Evolutionary conservation across 2,797 vertebrate species (phyloP).

Genomic region (Protonibea diacanthus): DNA sequence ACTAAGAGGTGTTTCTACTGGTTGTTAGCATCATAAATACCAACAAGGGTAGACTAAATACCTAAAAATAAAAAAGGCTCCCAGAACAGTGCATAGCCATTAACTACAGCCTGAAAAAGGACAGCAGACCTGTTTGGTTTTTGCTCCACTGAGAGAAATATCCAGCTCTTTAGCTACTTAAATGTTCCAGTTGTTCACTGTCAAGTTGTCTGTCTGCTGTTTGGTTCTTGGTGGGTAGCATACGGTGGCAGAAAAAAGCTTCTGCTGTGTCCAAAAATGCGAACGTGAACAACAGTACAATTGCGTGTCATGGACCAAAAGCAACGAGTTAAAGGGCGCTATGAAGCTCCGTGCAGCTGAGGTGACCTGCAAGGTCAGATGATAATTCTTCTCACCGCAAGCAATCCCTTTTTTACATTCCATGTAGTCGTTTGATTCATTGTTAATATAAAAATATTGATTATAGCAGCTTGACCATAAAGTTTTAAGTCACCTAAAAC

Average conservation of each 20-base stretch:
- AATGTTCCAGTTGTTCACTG: not conserved
- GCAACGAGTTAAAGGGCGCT: not conserved
- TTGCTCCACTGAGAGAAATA: not conserved
- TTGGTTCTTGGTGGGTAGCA: not conserved
- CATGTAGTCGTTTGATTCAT: not conserved
- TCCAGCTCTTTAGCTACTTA: not conserved
- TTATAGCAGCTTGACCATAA: not conserved
- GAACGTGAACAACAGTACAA: not conserved
- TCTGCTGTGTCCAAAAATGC: not conserved
- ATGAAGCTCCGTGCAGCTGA: not conserved
- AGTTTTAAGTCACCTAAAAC: constrained; percentile 4
- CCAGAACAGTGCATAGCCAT: not conserved
- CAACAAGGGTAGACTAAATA: not conserved
- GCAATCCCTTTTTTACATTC: not conserved
- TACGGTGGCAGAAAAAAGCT: not conserved
- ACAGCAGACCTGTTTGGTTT: not conserved
- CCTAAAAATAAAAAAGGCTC: not conserved
- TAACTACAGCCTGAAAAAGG: not conserved
- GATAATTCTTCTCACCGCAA: not conserved
- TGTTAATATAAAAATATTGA: constrained; percentile 16
- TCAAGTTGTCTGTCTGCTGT: not conserved
- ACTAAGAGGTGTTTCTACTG: not conserved
- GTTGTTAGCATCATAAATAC: not conserved
- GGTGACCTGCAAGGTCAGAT: not conserved
- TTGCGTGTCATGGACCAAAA: not conserved